Percentiles rank a stretch among this genome's conserved stretches.
Conservation (phyloP, 1,140 invertebrate species). For the Nomia melanderi region DNA sequence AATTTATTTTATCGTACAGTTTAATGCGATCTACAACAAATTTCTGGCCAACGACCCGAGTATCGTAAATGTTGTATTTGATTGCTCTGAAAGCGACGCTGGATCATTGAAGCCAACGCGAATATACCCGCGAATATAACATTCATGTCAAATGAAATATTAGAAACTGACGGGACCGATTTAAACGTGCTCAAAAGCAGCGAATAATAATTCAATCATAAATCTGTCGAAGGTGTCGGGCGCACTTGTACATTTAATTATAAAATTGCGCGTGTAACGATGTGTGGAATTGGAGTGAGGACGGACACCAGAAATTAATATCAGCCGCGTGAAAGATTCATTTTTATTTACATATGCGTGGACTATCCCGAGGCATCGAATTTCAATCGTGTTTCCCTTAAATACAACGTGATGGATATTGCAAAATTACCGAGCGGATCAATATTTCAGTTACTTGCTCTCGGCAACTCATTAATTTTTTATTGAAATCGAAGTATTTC, state of each 20-base stretch:
- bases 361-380: not conserved
- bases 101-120: not conserved
- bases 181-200: not conserved
- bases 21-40: too few relatives aligned
- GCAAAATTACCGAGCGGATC: not conserved
- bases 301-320: not conserved
- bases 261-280: not conserved
- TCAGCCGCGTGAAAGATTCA: not conserved
- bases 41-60: not conserved
- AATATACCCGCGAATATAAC: not conserved
- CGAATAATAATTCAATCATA: conserved; percentile 5
- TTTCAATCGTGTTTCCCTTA: not conserved
- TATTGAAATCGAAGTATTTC: not conserved
- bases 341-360: not conserved
- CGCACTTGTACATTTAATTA: not conserved
- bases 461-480: not conserved
- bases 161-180: not conserved
- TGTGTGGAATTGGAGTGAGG: not conserved
- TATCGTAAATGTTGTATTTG: not conserved
- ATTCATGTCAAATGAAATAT: not conserved
- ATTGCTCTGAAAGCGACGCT: not conserved
- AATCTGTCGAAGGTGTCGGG: not conserved
- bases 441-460: not conserved
- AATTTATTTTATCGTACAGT: too few relatives aligned
- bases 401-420: not conserved